Evolutionary conservation across 2,888 invertebrate species (phyloP).

Genomic region (Drosophila melanosoma): DNA sequence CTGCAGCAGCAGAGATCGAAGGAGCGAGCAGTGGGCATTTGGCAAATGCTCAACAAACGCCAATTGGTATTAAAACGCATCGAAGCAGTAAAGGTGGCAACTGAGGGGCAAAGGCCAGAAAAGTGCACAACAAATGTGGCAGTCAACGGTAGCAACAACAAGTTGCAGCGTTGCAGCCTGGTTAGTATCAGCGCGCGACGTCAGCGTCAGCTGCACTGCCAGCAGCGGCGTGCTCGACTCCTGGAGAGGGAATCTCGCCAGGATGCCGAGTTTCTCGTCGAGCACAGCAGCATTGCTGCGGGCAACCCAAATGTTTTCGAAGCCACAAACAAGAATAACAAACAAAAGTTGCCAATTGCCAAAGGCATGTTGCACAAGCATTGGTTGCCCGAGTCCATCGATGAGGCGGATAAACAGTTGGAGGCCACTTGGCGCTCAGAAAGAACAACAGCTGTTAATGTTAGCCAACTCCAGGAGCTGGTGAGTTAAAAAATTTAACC

Average conservation of each 20-base stretch:
- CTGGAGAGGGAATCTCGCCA: constrained; percentile 53
- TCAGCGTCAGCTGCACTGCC: constrained; percentile 9
- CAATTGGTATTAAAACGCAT: background rate
- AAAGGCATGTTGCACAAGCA: background rate
- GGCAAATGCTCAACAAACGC: constrained; percentile 19
- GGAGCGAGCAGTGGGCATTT: constrained; percentile 8
- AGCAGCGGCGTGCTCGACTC: constrained; percentile 23
- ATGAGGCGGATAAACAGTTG: constrained; percentile 19
- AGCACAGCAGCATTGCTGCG: constrained; percentile 18
- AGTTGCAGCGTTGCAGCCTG: background rate
- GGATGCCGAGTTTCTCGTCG: constrained; percentile 53
- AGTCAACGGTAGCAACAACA: background rate
- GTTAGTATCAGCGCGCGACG: constrained; percentile 17
- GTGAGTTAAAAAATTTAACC: constrained; percentile 20
- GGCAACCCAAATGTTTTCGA: background rate
- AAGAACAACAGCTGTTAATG: constrained; percentile 39
- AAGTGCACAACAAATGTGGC: background rate
- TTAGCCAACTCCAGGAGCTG: constrained; percentile 44
- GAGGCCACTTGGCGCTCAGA: constrained; percentile 45
- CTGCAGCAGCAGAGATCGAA: constrained; percentile 35
- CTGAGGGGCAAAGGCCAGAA: background rate
- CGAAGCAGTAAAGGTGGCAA: background rate
- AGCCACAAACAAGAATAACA: background rate
- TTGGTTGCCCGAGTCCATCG: constrained; percentile 36
- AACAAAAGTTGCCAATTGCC: background rate